A percentile compares a stretch with the other conserved stretches of the same genome.
These are phyloP conservation scores for Enteromius trimaculatus DNA, from an alignment of 2,797 vertebrate genomes.

Conservation along the genomic window DNA sequence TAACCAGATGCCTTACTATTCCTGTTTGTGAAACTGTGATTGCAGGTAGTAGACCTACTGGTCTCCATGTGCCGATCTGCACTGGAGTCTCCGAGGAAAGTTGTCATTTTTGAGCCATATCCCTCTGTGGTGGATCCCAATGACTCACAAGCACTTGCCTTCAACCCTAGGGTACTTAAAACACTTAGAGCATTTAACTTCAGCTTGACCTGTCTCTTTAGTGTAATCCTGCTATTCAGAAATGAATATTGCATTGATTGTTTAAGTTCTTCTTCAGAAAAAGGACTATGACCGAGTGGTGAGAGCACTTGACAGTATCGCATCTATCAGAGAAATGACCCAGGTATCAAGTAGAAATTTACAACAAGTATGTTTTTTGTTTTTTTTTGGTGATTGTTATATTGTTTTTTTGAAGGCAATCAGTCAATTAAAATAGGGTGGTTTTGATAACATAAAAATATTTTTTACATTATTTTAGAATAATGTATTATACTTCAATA, in stretches of 20 bases:
- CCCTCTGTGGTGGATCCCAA: constrained; percentile 89
- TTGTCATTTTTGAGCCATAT: constrained; percentile 90
- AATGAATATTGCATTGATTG: background rate
- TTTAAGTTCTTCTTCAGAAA: constrained; percentile 74
- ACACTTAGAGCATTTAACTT: background rate
- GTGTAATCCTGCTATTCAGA: background rate
- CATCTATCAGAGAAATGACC: constrained; percentile 91
- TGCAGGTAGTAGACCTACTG: constrained; percentile 85
- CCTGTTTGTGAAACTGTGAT: background rate
- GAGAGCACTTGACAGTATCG: constrained; percentile 89
- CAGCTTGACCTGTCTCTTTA: background rate
- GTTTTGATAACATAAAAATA: background rate
- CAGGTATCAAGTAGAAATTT: constrained; percentile 72
- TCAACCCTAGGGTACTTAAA: constrained; percentile 83
- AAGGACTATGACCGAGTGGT: constrained; percentile 90
- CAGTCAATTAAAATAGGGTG: background rate
- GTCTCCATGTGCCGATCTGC: constrained; percentile 90
- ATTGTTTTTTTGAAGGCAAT: background rate
- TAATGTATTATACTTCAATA: background rate
- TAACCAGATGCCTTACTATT: background rate
- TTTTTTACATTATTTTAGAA: background rate
- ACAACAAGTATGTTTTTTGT: background rate
- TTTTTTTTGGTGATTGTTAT: background rate
- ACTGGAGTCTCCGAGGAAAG: constrained; percentile 86
- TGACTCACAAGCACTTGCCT: constrained; percentile 85